Percentiles rank a stretch among this genome's conserved stretches.
Evolutionary conservation across 2,797 vertebrate species (phyloP).

Genomic region (Pangasius sanitwongsei): DNA sequence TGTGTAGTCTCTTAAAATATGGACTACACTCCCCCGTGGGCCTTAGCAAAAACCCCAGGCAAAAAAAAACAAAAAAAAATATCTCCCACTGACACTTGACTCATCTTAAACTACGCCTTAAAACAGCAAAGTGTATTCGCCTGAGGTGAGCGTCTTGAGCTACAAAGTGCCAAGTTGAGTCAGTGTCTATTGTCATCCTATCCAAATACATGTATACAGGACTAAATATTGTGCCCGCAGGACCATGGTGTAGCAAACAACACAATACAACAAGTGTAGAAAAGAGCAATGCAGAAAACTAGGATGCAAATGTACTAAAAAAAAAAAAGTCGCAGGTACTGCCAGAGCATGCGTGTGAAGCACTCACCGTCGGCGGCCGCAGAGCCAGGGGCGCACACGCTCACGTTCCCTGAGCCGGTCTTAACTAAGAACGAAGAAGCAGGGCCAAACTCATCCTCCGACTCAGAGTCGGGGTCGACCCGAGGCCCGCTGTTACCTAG

Average conservation of each 20-base stretch:
- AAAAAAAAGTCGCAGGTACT: constrained; percentile 42
- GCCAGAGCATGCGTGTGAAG: constrained; percentile 71
- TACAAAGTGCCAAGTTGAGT: constrained; percentile 54
- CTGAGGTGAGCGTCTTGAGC: constrained; percentile 64
- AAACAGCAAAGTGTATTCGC: constrained; percentile 55
- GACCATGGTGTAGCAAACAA: background rate
- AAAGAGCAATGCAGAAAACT: background rate
- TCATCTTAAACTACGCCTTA: constrained; percentile 24
- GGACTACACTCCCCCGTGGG: constrained; percentile 59
- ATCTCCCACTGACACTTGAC: constrained; percentile 64
- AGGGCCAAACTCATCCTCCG: constrained; percentile 96
- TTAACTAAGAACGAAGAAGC: constrained; percentile 98
- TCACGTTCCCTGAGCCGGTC: constrained; percentile 93
- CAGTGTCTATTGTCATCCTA: constrained; percentile 17
- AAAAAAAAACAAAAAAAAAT: constrained; percentile 53
- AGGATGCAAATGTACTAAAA: background rate
- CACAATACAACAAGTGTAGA: background rate
- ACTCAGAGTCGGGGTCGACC: constrained; percentile 94
- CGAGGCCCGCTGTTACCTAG: constrained; percentile 94
- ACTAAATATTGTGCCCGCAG: constrained; percentile 3
- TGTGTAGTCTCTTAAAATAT: constrained; percentile 53
- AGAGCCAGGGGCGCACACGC: constrained; percentile 78
- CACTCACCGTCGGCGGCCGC: constrained; percentile 89
- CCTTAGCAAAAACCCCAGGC: constrained; percentile 64
- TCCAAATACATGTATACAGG: background rate